Evolutionary conservation across 2,113 vertebrate genomes (phyloP), one percentile per base, ranked within the genome.

Genomic region (Hirundichthys speculiger): DNA sequence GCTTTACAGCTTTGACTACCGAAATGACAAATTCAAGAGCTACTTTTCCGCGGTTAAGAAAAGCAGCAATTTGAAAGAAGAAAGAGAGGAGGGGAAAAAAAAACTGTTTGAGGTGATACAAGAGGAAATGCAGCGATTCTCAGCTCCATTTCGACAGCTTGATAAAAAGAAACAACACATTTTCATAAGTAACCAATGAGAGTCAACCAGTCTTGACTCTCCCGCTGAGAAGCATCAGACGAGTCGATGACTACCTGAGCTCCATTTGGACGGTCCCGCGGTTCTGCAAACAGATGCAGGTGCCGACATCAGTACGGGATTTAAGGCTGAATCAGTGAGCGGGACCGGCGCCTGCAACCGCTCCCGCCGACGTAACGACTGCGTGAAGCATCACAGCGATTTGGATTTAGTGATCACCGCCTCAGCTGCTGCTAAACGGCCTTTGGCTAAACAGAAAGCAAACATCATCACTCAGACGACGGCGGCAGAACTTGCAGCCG

Each of bases 371-470:
- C 57, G 66, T 73, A 73, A 77, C 49, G 66, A 66, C 25, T 42
- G 75, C 34, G 64, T 64, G 46, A 77, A 75, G 58, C 75, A 69
- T 72, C 4, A 24, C 20, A 48, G 81, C 73, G 74, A 72, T 86
- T 84, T 59, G 64, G 79, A 67, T 82, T 80, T 53, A 79, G 70
- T 39, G 83, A 85, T 76, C 62, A 49, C 66, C 47, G 72, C 58
- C 64, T 85, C 69, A 13, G 72, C 81, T 62, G 75, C 69, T 61
- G 67, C 82, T 75, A 57, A 50, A 76, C 56, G 25, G 73, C 87
- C 73, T 80, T 72, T 43, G 76, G 87, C 78, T 75, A 79, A 80
- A 80, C 49, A 16, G 57, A 75, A 82, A 40, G 51, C 64, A 73
- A 82, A 82, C 76, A 69, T 63, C 72, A 68, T 75, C 45, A 52